Base-by-base conservation (phyloP, 2,888 invertebrate species). In the Lymantria dispar region DNA sequence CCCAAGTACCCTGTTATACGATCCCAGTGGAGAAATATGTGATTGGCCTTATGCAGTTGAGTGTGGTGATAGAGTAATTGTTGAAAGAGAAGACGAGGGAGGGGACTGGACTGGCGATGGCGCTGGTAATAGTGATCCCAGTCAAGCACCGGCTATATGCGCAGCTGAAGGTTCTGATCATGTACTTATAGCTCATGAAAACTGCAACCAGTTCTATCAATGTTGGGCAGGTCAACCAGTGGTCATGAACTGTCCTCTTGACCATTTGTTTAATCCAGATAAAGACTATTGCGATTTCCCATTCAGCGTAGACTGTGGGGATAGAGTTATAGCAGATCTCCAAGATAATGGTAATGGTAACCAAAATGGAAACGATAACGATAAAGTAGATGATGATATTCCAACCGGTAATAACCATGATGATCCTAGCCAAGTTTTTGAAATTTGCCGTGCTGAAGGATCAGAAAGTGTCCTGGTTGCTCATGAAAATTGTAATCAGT, bases 401-500 rank as follows among this genome's bases (percentile, higher is more conserved):
- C 72, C 14, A 52, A 62, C 31, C 50, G 52, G 52, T 3, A 39
- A 43, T 40, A 48, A 52, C 12, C 0, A 66, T 36, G 49, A 66
- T 44, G 60, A 73, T 37, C 72, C 78, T 7, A 62, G 57, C 30
- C 60, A 75, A 47, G 76, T 73, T 15, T 53, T 58, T 10, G 43
- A 48, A 8, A 68, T 76, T 37, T 80, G 80, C 50, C 60, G 64
- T 13, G 52, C 54, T 47, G 55, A 61, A 12, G 66, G 39, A 8
- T 70, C 76, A 10, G 65, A 73, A 1, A 62, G 59, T 15, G 50
- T 64, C 3, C 45, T 76, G 3, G 54, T 79, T 8, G 72, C 67
- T 7, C 77, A 80, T 49, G 70, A 78, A 49, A 68, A 76, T 45
- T 80, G 80, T 50, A 70, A 73, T 31, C 61, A 74, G 43, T 78